Evolutionary conservation across 2,797 vertebrate genomes (phyloP).

Genomic region (Melanotaenia maccullochi): DNA sequence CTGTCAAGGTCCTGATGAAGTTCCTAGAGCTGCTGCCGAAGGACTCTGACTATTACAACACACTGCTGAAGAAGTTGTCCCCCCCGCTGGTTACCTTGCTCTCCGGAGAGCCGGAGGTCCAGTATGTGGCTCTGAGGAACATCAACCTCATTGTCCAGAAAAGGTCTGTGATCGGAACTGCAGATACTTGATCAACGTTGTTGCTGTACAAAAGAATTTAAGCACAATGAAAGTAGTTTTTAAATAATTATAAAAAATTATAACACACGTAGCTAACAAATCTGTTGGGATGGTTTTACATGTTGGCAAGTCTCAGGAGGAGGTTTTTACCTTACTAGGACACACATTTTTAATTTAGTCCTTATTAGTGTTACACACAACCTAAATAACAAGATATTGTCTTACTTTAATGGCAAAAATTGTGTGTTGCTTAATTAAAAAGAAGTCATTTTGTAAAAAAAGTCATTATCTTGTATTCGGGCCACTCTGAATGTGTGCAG

Average conservation of each 20-base stretch:
- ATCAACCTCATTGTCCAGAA: conserved; percentile 99
- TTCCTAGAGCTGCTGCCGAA: conserved; percentile 97
- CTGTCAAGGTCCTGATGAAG: conserved; percentile 99
- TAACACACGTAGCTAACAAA: too few relatives aligned
- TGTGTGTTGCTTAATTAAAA: background rate
- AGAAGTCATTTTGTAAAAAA: background rate
- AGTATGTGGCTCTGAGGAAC: conserved; percentile 98
- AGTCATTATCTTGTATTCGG: background rate
- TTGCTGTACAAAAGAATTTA: background rate
- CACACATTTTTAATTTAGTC: background rate
- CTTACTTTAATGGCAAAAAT: background rate
- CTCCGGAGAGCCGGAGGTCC: conserved; percentile 97
- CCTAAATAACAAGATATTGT: background rate
- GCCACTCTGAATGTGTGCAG: conserved; percentile 70
- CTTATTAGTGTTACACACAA: background rate
- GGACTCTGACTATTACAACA: conserved; percentile 97
- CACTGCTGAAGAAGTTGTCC: conserved; percentile 96
- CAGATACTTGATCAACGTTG: background rate
- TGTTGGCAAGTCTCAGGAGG: too few relatives aligned
- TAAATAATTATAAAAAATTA: too few relatives aligned
- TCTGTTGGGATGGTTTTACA: too few relatives aligned
- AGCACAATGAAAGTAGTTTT: background rate
- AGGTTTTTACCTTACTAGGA: too few relatives aligned
- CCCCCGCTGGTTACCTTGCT: conserved; percentile 96
- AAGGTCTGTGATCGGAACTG: conserved; percentile 80